Evolutionary conservation across 2,888 invertebrate species (phyloP).

Genomic region (Caenorhabditis plicata): DNA sequence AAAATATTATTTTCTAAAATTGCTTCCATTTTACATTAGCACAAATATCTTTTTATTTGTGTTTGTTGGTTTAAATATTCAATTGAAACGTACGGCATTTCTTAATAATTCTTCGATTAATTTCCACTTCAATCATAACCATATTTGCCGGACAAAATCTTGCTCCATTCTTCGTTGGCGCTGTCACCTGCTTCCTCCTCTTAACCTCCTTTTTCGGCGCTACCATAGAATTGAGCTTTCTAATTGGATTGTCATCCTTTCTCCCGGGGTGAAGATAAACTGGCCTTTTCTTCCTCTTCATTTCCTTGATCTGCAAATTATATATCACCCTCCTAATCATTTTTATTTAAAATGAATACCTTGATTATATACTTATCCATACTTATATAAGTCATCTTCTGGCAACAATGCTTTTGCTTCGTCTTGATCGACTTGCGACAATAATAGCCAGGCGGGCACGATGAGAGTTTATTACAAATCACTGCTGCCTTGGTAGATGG

Average conservation of each 20-base stretch:
- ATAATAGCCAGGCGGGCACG: constrained; percentile 40
- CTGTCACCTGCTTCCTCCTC: constrained; percentile 7
- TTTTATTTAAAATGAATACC: no score
- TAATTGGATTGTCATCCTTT: constrained; percentile 4
- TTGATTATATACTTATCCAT: constrained; percentile 40
- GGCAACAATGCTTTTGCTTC: constrained; percentile 42
- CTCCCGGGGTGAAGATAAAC: constrained; percentile 29
- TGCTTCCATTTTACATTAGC: no score
- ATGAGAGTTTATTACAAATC: constrained; percentile 34
- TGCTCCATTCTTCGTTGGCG: constrained; percentile 3
- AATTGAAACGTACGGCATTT: constrained; percentile 47
- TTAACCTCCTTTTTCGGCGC: constrained; percentile 19
- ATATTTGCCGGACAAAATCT: constrained; percentile 33
- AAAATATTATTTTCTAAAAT: no score
- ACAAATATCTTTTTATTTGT: no score
- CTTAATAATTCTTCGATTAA: constrained; percentile 38
- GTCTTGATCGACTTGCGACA: constrained; percentile 35
- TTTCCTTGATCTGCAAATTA: constrained; percentile 27
- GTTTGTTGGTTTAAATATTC: no score
- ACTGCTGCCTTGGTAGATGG: constrained; percentile 40
- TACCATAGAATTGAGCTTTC: no score
- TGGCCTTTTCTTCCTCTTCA: constrained; percentile 10
- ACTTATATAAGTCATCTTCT: constrained; percentile 27
- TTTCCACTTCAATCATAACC: constrained; percentile 38
- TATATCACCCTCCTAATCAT: no score